Percentiles rank a stretch among this genome's conserved stretches.
Evolutionary conservation across 2,113 vertebrate genomes (phyloP).

Genomic region (Chionodraco myersi): DNA sequence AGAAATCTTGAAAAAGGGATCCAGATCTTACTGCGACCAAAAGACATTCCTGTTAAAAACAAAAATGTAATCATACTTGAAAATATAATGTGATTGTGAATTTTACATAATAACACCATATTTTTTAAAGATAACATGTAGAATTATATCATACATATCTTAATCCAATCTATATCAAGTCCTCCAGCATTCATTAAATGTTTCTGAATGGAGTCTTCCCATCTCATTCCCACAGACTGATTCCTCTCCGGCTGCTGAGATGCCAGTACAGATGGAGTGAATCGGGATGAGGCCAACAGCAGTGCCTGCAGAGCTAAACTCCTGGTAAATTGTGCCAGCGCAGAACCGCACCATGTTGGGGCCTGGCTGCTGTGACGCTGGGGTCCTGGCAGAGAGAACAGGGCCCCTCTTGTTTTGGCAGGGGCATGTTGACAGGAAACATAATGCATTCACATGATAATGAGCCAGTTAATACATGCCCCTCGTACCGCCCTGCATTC

Average conservation of each 20-base stretch:
- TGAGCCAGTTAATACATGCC: constrained; percentile 60
- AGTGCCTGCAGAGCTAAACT: constrained; percentile 62
- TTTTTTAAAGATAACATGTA: background rate
- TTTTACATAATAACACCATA: background rate
- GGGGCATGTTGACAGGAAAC: constrained; percentile 72
- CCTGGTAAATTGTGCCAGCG: constrained; percentile 61
- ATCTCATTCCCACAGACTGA: constrained; percentile 42
- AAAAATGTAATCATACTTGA: background rate
- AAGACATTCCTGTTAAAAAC: background rate
- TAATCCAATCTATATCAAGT: background rate
- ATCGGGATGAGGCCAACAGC: constrained; percentile 60
- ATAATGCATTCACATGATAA: constrained; percentile 84
- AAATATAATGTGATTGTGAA: background rate
- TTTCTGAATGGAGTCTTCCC: constrained; percentile 50
- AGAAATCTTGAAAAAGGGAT: too few relatives aligned
- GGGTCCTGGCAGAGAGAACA: constrained; percentile 75
- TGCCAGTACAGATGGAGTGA: constrained; percentile 67
- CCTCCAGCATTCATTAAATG: constrained; percentile 5
- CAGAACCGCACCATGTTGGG: constrained; percentile 60
- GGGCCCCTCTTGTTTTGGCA: constrained; percentile 80
- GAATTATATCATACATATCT: background rate
- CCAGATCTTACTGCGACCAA: background rate
- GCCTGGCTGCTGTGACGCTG: constrained; percentile 50
- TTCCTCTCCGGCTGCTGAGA: constrained; percentile 43
- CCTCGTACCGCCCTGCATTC: constrained; percentile 16